Conservation (phyloP, 2,113 vertebrate genomes). For the Prunella himalayana region DNA sequence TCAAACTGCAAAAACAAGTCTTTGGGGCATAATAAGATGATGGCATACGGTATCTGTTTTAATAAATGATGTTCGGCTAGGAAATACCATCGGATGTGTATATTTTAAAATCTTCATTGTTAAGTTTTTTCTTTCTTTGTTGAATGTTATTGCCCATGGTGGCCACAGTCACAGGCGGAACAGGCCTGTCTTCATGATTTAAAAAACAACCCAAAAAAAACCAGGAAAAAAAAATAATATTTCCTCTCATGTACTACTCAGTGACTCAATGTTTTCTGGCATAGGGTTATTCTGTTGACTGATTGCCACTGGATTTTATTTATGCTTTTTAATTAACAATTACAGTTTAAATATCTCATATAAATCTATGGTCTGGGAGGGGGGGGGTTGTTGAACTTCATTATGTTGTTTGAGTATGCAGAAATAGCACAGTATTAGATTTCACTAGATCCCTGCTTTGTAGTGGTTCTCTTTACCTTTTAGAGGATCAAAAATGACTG, state of each 20-base stretch:
- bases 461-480: not conserved
- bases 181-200: not conserved
- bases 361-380: constrained; percentile 12
- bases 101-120: not conserved
- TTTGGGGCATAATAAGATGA: constrained; percentile 68
- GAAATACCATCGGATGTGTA: not conserved
- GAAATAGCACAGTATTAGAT: constrained; percentile 30
- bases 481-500: not conserved
- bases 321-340: constrained; percentile 65
- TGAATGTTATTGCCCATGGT: not conserved
- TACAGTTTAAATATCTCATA: constrained; percentile 31
- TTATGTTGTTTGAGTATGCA: constrained; percentile 45
- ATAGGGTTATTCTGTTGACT: constrained; percentile 51
- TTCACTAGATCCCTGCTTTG: not conserved
- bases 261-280: constrained; percentile 22
- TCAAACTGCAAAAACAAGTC: constrained; percentile 69
- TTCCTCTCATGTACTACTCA: not conserved
- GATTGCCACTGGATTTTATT: constrained; percentile 33
- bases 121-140: not conserved
- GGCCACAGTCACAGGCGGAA: not conserved
- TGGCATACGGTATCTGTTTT: constrained; percentile 42
- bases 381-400: not conserved
- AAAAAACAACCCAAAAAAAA: not conserved
- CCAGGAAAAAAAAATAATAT: not conserved
- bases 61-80: constrained; percentile 25